A percentile compares a stretch with the other conserved stretches of the same genome.
Conservation (phyloP, 2,797 vertebrate genomes). For the Philypnodon macrostomus region DNA sequence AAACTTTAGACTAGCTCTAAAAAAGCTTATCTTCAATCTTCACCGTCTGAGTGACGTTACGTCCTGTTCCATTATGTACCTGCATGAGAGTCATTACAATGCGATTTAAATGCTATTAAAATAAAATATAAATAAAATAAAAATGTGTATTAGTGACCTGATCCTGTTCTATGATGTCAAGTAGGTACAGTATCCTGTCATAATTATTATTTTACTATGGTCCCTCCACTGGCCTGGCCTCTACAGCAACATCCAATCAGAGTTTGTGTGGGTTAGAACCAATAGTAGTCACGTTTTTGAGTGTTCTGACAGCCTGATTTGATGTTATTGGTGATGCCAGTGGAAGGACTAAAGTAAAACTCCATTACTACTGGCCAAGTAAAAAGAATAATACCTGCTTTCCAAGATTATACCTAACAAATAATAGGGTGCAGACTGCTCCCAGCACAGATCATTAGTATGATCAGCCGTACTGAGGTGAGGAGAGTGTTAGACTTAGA, state of each 20-base stretch:
- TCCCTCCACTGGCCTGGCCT: too few species aligned
- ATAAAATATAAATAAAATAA: too few species aligned
- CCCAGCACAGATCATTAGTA: slow-evolving; percentile 13
- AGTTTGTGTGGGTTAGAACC: too few species aligned
- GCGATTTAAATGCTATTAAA: not conserved
- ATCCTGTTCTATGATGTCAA: slow-evolving; percentile 3
- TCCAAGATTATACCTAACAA: slow-evolving; percentile 31
- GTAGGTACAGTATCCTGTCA: too few species aligned
- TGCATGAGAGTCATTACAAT: slow-evolving; percentile 1
- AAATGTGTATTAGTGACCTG: too few species aligned
- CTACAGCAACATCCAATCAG: too few species aligned
- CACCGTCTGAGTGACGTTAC: slow-evolving; percentile 15
- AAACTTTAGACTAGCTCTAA: not conserved
- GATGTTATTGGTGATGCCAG: too few species aligned
- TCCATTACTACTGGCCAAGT: slow-evolving; percentile 37
- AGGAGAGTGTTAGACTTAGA: not conserved
- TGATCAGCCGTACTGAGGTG: slow-evolving; percentile 12
- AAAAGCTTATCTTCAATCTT: not conserved
- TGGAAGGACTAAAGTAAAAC: too few species aligned
- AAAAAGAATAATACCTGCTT: slow-evolving; percentile 32
- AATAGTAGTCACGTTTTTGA: too few species aligned
- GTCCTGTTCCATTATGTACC: slow-evolving; percentile 11
- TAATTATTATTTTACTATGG: too few species aligned
- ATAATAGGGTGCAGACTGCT: slow-evolving; percentile 27
- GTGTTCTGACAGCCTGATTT: too few species aligned